phyloP scores from a whole-genome alignment of 2,113 vertebrate species.

The Oryzias celebensis region DNA sequence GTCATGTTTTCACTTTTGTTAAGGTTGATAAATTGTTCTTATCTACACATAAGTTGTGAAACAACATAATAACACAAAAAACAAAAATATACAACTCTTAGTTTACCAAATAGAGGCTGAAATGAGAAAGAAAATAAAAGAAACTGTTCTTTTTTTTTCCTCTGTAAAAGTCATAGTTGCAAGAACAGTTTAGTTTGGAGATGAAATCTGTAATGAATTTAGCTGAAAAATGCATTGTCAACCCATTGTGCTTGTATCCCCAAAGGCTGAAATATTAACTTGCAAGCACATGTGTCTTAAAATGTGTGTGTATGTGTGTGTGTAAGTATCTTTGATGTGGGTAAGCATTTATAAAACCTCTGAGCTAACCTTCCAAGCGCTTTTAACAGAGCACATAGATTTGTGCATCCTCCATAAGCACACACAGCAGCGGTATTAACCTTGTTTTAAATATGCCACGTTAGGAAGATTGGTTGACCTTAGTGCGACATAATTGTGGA shows the following conservation, averaged over 20 bases:
- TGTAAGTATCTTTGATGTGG: constrained; percentile 20
- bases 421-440: constrained; percentile 69
- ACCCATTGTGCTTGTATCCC: background rate
- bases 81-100: constrained; percentile 26
- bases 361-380: constrained; percentile 49
- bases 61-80: constrained; percentile 14
- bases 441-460: constrained; percentile 68
- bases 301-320: background rate
- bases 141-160: background rate
- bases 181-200: constrained; percentile 17
- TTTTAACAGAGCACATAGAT: constrained; percentile 71
- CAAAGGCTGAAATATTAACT: constrained; percentile 2
- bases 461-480: constrained; percentile 70
- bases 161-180: background rate
- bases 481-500: constrained; percentile 51
- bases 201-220: constrained; percentile 15
- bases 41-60: constrained; percentile 5
- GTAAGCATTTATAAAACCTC: constrained; percentile 37
- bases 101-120: constrained; percentile 26
- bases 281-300: background rate
- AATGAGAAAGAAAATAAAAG: constrained; percentile 24
- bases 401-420: constrained; percentile 57
- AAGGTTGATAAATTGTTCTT: constrained; percentile 13
- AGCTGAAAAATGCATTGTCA: constrained; percentile 6
- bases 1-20: constrained; percentile 6